Evolutionary conservation across 2,113 vertebrate species (phyloP), one percentile per base, ranked within the genome.

Genomic region (Lichenostomus cassidix): DNA sequence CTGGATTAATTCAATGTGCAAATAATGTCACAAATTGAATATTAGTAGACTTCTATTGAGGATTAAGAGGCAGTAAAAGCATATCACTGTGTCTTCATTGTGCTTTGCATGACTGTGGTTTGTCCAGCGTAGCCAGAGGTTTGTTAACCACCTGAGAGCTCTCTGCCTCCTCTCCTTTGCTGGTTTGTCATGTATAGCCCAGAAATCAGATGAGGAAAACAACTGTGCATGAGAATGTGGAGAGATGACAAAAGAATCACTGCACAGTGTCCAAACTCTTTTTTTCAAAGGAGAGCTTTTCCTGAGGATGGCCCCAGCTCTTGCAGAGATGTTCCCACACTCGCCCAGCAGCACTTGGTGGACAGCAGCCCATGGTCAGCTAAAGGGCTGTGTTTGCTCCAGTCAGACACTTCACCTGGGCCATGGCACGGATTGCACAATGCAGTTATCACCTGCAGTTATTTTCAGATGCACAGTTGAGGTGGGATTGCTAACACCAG

Each of bases 1-100:
- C 90, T 94, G 93, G 85, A 90, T 95, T 95, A 94, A 92, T 89
- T 93, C 94, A 75, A 81, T 93, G 94, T 92, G 94, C 95, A 96
- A 96, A 97, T 95, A 97, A 96, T 35, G 84, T 95, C 85, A 90
- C 90, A 97, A 96, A 96, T 94, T 94, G 95, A 96, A 95, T 96
- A 96, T 96, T 92, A 96, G 71, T 83, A 63, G 94, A n/a, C 92
- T 96, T 94, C 71, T 90, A 86, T 37, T 77, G 93, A 95, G 94
- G 90, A 90, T 95, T 94, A 95, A 96, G 92, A 1, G 19, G 82
- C 82, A 95, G 64, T 91, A 93, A 94, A 96, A 90, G 88, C 88
- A 55, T 90, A 83, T 88, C 44, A 13, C 85, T 93, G 87, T 94
- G 94, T 91, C 94, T 92, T 90, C 87, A 74, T 71, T 94, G 74